Evolutionary conservation across 2,113 vertebrate species (phyloP).

Genomic region (Hylia prasina): DNA sequence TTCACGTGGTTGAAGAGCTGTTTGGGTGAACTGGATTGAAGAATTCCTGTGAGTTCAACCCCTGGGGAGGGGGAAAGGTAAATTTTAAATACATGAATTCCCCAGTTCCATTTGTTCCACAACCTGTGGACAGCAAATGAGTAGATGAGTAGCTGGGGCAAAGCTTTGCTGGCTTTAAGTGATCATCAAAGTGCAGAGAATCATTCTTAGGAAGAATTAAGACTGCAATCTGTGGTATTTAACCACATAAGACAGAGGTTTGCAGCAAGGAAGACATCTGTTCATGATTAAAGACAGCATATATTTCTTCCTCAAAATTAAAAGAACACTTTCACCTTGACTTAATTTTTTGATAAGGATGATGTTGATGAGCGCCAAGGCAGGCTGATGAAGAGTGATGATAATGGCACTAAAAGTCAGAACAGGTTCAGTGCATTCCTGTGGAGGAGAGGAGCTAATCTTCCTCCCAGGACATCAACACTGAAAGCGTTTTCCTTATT

Average conservation of each 20-base stretch:
- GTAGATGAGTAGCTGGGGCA: neutral
- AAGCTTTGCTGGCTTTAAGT: neutral
- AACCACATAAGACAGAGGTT: neutral
- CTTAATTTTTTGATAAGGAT: conserved; percentile 15
- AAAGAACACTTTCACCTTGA: conserved; percentile 29
- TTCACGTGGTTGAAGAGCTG: neutral
- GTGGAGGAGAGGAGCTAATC: neutral
- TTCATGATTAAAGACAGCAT: neutral
- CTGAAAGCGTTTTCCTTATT: neutral
- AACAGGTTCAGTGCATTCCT: neutral
- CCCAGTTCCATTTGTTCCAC: accelerated
- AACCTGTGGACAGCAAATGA: neutral
- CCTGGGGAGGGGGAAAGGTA: accelerated
- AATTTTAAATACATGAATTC: neutral
- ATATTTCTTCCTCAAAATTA: neutral
- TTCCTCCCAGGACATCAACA: neutral
- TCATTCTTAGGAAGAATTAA: neutral
- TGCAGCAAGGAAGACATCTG: neutral
- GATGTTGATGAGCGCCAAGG: neutral
- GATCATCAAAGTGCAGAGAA: neutral
- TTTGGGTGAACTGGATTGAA: neutral
- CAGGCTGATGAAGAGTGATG: neutral
- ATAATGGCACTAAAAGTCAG: neutral
- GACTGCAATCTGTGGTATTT: neutral
- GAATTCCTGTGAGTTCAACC: neutral